Percentiles rank a stretch among this genome's conserved stretches.
These are phyloP conservation scores for Trissoscelio sp. DNA, from an alignment of 2,888 invertebrate species.

Conservation along the genomic window DNA sequence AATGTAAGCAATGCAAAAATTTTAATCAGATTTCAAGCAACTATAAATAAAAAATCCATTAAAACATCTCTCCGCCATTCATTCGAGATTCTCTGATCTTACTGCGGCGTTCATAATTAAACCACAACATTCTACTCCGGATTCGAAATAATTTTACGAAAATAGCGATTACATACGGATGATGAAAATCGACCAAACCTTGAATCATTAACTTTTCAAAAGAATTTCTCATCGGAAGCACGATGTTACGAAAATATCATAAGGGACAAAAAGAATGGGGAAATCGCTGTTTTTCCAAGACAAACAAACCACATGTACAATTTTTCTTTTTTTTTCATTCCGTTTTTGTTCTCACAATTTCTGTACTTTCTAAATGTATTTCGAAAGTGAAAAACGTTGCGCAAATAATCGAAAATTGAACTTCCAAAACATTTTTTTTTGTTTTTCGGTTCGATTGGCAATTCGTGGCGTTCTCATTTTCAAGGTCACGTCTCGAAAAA, in stretches of 20 bases:
- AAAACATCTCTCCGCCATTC: conserved; percentile 23
- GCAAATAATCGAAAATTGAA: conserved; percentile 29
- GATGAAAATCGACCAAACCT: conserved; percentile 16
- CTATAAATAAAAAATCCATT: conserved; percentile 45
- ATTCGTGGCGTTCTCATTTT: conserved; percentile 5
- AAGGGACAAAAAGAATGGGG: background rate
- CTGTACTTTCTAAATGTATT: conserved; percentile 42
- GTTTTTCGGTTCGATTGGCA: background rate
- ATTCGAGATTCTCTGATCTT: conserved; percentile 28
- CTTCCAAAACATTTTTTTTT: conserved; percentile 38
- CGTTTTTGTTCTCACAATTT: background rate
- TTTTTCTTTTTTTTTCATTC: conserved; percentile 9
- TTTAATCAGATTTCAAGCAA: conserved; percentile 33
- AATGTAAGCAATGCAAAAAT: conserved; percentile 21
- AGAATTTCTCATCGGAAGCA: background rate
- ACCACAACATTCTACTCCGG: conserved; percentile 28
- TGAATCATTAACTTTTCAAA: conserved; percentile 34
- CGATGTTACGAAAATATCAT: conserved; percentile 19
- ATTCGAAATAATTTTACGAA: conserved; percentile 40
- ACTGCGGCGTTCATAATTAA: conserved; percentile 39
- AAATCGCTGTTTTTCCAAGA: conserved; percentile 18
- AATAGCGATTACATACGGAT: conserved; percentile 26
- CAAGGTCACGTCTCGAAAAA: conserved; percentile 41
- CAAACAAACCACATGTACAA: background rate
- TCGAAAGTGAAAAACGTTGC: conserved; percentile 35